Base-by-base conservation (phyloP, 2,113 vertebrate genomes). In the Mastomys coucha region DNA sequence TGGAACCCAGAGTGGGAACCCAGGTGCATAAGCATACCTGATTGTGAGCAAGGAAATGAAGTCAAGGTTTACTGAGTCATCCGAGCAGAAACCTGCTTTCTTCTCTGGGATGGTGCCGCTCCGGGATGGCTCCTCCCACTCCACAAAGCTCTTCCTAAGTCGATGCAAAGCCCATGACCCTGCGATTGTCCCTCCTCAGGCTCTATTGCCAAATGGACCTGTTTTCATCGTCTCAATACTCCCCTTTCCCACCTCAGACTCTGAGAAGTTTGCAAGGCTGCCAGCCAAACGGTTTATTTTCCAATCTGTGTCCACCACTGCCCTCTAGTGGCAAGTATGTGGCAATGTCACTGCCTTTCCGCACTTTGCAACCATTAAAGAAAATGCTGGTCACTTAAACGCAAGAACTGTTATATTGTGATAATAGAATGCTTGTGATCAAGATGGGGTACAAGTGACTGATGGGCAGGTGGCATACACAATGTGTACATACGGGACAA, bases 251-350 rank as follows among this genome's bases (percentile, higher is more conserved):
- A 56, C 65, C 49, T 19, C n/a, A 56, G 8, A 20, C 39, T 88
- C n/a, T 56, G 70, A 87, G 76, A 75, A 91, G 42, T 19, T 45
- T 56, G 69, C 8, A 7, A 78, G 65, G 24, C 5, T 88, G 26
- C 8, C 49, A 49, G 33, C 1, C 19, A 28, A 26, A 53, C 20
- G 51, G 13, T 91, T 33, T 6, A n/a, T 75, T 73, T 56, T 93
- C 31, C 49, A 69, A 24, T 51, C 69, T 90, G 1, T 89, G 86
- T 80, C 67, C 88, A 88, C 45, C 56, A 16, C 72, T 88, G 93
- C 95, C 97, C 97, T 93, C 97, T 95, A 31, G 93, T 97, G 97
- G 93, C 70, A 45, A 39, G 1, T 92, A 1, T 53, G 80, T 60
- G 36, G 3, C 63, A 84, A 39, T 49, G 26, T 26, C 76, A 84